Base-by-base conservation (phyloP, 30 jellyfish, hydroid and myxozoan species). In the Clytia hemisphaerica region DNA sequence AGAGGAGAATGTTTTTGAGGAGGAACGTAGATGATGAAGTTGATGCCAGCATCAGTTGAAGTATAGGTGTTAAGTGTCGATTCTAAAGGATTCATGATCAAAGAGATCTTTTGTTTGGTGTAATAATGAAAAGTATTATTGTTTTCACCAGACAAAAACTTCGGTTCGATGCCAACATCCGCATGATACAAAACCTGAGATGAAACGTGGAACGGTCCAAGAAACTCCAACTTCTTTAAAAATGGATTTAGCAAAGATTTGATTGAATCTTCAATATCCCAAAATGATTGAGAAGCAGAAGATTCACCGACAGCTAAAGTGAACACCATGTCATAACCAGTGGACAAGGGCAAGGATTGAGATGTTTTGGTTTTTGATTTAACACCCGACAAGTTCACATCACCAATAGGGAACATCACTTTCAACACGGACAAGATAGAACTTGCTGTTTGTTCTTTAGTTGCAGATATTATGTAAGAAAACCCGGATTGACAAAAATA, bases 251-350 rank as follows among this genome's bases (percentile, higher is more conserved):
- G 54, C 10, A 60, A 22, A 6, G 31, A 37, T 4, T 34, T 37
- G 1, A 78, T 70, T 51, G 93, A 72, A 14, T 28, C 45, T 15
- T 73, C 82, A 10, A 77, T 73, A 45, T 86, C 79, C 96, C 96
- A 86, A 28, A 67, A 64, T 2, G 82, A 59, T n/a, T 45, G 33
- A n/a, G 45, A 33, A 16, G 61, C 86, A 55, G 27, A n/a, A 16
- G 96, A 87, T 48, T 86, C 57, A 47, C 94, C 84, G 58, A 78
- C 78, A 34, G 93, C 96, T 19, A 86, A 76, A 4, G 92, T 72
- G 72, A 86, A 78, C 2, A 90, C 38, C 6, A 86, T 15, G 29
- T 73, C 89, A 32, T 75, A 36, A 25, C 95, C 92, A 10, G 92
- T 38, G 2, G 92, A 24, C 32, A 34, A 75, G 10, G 75, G 78